Evolutionary conservation across 1,140 invertebrate genomes (phyloP).

Genomic region (Platyscapa corneri): DNA sequence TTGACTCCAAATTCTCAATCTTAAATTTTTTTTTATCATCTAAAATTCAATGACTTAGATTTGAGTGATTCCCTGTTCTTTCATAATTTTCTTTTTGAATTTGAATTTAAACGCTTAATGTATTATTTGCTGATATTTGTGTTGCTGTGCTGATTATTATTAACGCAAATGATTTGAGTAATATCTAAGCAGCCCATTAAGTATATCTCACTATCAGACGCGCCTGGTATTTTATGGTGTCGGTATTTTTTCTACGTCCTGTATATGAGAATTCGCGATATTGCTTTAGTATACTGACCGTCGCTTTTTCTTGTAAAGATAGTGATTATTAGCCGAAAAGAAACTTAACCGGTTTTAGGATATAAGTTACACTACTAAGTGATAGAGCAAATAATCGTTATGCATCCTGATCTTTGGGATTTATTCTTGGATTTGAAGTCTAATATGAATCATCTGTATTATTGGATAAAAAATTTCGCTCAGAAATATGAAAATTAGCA

Average conservation of each 20-base stretch:
- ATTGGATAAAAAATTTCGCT: background rate
- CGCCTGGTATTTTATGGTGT: background rate
- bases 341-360: slow-evolving; percentile 6
- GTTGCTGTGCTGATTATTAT: no score
- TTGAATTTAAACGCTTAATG: background rate
- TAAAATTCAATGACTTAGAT: no score
- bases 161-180: background rate
- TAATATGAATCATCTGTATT: background rate
- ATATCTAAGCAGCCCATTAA: background rate
- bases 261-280: background rate
- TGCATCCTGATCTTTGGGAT: background rate
- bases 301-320: slow-evolving; percentile 6
- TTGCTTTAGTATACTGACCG: background rate
- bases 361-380: background rate
- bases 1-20: no score
- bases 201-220: background rate
- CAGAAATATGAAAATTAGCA: no score
- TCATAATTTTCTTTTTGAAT: no score
- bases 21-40: no score
- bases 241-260: slow-evolving; percentile 3
- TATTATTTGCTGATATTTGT: no score
- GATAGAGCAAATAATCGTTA: background rate
- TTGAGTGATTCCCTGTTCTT: no score
- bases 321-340: slow-evolving; percentile 15
- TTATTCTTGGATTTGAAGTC: background rate